A percentile compares a stretch with the other conserved stretches of the same genome.
Conservation (phyloP, 1,140 invertebrate species). For the Asobara japonica region DNA sequence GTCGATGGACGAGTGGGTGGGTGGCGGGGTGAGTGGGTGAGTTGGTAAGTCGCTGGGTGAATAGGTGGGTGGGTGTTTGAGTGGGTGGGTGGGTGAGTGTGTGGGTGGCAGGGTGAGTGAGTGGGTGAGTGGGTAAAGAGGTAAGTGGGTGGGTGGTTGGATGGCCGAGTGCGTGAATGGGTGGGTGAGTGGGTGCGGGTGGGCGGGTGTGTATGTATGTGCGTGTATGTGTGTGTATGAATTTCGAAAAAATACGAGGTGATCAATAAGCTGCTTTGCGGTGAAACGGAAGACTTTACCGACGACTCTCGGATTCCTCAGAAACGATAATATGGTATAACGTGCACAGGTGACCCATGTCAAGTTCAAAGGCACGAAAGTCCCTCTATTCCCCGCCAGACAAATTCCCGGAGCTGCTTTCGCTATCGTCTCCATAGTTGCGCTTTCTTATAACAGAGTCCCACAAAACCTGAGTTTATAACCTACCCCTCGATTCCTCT, state of each 20-base stretch:
- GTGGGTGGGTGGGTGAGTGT: too few relatives aligned
- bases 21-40: too few relatives aligned
- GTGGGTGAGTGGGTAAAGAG: too few relatives aligned
- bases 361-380: conserved; percentile 60
- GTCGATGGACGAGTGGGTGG: too few relatives aligned
- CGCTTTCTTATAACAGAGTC: background rate
- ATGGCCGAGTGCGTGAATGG: too few relatives aligned
- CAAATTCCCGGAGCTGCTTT: background rate
- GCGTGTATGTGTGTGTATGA: too few relatives aligned
- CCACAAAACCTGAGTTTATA: background rate
- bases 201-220: too few relatives aligned
- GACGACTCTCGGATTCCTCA: background rate
- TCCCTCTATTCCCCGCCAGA: background rate
- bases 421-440: conserved; percentile 1
- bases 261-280: background rate
- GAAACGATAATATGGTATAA: conserved; percentile 8
- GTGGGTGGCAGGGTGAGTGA: too few relatives aligned
- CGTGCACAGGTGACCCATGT: conserved; percentile 56
- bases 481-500: background rate
- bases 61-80: too few relatives aligned
- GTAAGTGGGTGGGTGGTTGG: too few relatives aligned
- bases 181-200: too few relatives aligned
- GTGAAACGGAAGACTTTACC: background rate
- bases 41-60: too few relatives aligned
- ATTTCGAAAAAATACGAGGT: background rate